Conservation (phyloP, 30 jellyfish, hydroid and myxozoan species). For the Calvadosia cruxmelitensis region DNA sequence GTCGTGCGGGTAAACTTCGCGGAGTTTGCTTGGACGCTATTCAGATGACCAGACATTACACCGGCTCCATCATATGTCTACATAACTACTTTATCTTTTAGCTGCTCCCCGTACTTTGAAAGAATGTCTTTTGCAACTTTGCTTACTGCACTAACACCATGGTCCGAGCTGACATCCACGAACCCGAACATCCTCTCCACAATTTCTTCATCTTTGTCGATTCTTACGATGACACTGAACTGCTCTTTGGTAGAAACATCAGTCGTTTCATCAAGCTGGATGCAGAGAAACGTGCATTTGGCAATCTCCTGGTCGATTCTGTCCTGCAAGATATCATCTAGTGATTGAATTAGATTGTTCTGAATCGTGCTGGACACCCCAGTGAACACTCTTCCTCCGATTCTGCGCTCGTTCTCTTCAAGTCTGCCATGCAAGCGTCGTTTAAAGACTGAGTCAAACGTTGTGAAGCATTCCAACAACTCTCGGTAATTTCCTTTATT, state of each 20-base stretch:
- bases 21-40: slow-evolving; percentile 32
- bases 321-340: slow-evolving; percentile 12
- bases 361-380: slow-evolving; percentile 35
- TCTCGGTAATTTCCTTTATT: slow-evolving; percentile 30
- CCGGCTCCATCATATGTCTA: slow-evolving; percentile 38
- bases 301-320: slow-evolving; percentile 12
- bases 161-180: slow-evolving; percentile 10
- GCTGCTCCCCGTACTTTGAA: slow-evolving; percentile 11
- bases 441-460: slow-evolving; percentile 32
- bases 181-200: slow-evolving; percentile 21
- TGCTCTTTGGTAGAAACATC: slow-evolving; percentile 38
- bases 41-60: slow-evolving; percentile 33
- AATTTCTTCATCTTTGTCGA: too few relatives aligned
- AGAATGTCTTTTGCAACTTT: slow-evolving; percentile 6
- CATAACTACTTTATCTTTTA: slow-evolving; percentile 21
- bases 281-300: slow-evolving; percentile 16
- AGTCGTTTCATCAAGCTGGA: slow-evolving; percentile 42
- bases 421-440: slow-evolving; percentile 24
- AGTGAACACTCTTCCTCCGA: slow-evolving; percentile 27
- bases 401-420: slow-evolving; percentile 10
- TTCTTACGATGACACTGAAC: slow-evolving; percentile 20
- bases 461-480: slow-evolving; percentile 22
- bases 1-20: slow-evolving; percentile 23
- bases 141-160: slow-evolving; percentile 20
- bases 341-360: slow-evolving; percentile 20